phyloP scores from a whole-genome alignment of 2,888 invertebrate genomes.

The Andrena marginata region DNA sequence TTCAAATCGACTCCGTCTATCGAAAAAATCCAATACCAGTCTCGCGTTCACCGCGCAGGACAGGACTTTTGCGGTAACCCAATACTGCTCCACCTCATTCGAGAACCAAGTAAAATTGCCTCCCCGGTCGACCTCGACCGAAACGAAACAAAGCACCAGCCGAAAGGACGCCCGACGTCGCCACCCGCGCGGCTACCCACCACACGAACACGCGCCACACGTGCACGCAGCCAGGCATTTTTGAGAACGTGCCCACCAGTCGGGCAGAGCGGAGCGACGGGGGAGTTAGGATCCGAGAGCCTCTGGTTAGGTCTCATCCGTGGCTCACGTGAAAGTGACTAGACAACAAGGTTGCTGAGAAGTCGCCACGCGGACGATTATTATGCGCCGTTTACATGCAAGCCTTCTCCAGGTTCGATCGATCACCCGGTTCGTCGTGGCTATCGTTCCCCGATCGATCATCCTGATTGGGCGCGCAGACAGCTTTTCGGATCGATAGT shows the following conservation, averaged over 20 bases:
- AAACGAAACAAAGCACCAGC: conserved; percentile 51
- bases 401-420: conserved; percentile 34
- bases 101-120: conserved; percentile 27
- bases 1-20: not conserved
- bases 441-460: conserved; percentile 43
- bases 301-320: conserved; percentile 18
- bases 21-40: conserved; percentile 1
- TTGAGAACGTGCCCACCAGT: conserved; percentile 23
- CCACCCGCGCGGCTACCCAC: conserved; percentile 49
- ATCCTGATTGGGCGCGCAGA: too few species aligned
- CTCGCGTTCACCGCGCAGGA: conserved; percentile 3
- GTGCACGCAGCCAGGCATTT: conserved; percentile 2
- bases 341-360: conserved; percentile 25
- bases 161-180: conserved; percentile 42
- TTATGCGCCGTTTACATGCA: conserved; percentile 54
- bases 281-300: conserved; percentile 1
- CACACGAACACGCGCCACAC: not conserved
- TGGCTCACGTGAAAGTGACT: conserved; percentile 57
- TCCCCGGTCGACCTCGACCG: conserved; percentile 42
- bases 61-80: conserved; percentile 27
- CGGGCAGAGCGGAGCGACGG: not conserved
- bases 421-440: conserved; percentile 51
- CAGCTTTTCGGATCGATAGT: too few species aligned
- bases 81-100: conserved; percentile 14
- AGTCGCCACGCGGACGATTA: conserved; percentile 27